A percentile compares a stretch with the other conserved stretches of the same genome.
phyloP scores from a whole-genome alignment of 2,888 invertebrate genomes.

The Shargacucullia verbasci region DNA sequence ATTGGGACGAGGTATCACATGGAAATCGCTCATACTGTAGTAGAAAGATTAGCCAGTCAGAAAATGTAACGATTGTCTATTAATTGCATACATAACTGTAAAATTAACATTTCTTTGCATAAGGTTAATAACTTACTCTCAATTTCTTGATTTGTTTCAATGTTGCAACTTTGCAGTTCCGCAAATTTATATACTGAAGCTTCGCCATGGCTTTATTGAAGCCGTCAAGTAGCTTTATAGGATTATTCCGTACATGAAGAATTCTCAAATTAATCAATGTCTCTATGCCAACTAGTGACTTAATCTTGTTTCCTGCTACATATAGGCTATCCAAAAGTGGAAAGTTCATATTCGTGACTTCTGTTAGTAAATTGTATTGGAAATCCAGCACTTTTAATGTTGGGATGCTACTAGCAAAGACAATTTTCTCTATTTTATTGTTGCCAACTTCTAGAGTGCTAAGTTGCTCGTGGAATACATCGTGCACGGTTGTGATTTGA shows the following conservation, averaged over 20 bases:
- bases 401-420: conserved; percentile 66
- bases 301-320: conserved; percentile 92
- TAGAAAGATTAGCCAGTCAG: no score
- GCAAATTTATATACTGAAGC: conserved; percentile 88
- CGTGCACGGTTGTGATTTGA: conserved; percentile 81
- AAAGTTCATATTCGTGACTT: conserved; percentile 82
- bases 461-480: conserved; percentile 87
- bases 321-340: conserved; percentile 91
- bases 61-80: no score
- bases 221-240: conserved; percentile 86
- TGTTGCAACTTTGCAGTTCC: conserved; percentile 86
- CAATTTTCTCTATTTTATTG: conserved; percentile 77
- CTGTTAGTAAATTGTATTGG: conserved; percentile 83
- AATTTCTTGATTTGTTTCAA: conserved; percentile 88
- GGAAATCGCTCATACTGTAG: no score
- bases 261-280: conserved; percentile 90
- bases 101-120: no score
- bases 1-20: no score
- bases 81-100: no score
- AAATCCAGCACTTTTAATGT: conserved; percentile 87
- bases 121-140: conserved; percentile 64
- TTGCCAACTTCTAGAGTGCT: conserved; percentile 88
- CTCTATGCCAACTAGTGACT: conserved; percentile 89
- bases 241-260: conserved; percentile 93
- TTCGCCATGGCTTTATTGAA: conserved; percentile 79